Conservation (phyloP, 2,888 invertebrate genomes). For the Sipha maydis region DNA sequence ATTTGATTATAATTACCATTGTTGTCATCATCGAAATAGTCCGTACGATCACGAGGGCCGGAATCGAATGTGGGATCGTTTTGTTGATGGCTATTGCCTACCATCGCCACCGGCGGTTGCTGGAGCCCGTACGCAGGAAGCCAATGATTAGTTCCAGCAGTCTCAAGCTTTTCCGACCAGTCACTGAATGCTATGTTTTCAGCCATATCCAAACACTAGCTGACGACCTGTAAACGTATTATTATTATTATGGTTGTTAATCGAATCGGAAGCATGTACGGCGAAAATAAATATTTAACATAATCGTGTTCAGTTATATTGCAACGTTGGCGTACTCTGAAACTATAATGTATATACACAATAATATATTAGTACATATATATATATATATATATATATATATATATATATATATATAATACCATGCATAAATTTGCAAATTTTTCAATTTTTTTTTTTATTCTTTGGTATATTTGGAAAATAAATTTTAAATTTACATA, state of each 20-base stretch:
- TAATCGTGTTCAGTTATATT: neutral
- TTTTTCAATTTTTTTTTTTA: neutral
- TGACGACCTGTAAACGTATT: conserved; percentile 32
- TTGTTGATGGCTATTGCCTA: conserved; percentile 47
- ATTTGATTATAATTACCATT: conserved; percentile 50
- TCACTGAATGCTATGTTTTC: conserved; percentile 75
- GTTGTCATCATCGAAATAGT: conserved; percentile 55
- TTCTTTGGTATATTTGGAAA: neutral
- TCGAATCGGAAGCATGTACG: neutral
- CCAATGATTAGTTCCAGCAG: conserved; percentile 78
- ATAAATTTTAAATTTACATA: neutral
- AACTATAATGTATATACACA: neutral
- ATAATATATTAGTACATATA: no score
- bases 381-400: no score
- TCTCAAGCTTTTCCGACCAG: conserved; percentile 72
- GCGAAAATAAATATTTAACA: neutral
- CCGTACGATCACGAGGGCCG: conserved; percentile 35
- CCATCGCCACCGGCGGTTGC: conserved; percentile 70
- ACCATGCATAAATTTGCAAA: neutral
- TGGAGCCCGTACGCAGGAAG: conserved; percentile 83
- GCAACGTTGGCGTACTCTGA: neutral
- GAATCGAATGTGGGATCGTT: conserved; percentile 54
- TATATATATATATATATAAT: neutral
- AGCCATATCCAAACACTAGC: conserved; percentile 66
- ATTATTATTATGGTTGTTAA: neutral